phyloP scores from a whole-genome alignment of 2,797 vertebrate genomes.

The Pipistrellus pygmaeus region DNA sequence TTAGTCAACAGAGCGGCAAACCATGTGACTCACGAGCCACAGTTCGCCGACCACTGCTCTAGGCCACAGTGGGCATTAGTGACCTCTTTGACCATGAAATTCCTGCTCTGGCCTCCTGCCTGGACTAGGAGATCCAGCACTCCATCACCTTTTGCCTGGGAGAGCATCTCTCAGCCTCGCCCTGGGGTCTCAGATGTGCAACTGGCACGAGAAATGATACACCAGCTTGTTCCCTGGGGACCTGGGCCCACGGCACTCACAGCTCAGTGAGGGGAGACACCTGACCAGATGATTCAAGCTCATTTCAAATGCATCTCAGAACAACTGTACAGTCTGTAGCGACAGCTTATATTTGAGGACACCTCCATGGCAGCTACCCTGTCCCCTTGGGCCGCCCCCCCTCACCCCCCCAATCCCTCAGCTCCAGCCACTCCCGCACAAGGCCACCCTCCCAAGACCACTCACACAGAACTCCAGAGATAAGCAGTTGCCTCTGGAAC shows the following conservation, averaged over 20 bases:
- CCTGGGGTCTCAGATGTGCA: too few species aligned
- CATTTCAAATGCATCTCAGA: neutral
- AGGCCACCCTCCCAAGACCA: neutral
- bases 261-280: neutral
- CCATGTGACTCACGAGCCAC: too few species aligned
- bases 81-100: neutral
- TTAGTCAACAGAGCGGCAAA: too few species aligned
- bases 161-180: too few species aligned
- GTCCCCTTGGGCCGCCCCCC: rapidly evolving
- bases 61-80: too few species aligned
- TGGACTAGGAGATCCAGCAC: neutral
- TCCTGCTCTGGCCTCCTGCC: neutral
- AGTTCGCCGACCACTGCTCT: neutral
- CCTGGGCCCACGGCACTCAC: neutral
- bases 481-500: neutral
- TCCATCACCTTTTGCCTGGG: neutral
- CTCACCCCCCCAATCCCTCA: rapidly evolving
- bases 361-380: neutral
- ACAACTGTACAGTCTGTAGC: neutral
- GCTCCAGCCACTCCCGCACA: neutral
- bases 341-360: neutral
- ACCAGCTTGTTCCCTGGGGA: neutral
- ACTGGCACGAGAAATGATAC: neutral
- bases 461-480: neutral
- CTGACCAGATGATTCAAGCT: neutral